Conservation (phyloP, 2,113 vertebrate genomes). For the Semnornis frantzii region DNA sequence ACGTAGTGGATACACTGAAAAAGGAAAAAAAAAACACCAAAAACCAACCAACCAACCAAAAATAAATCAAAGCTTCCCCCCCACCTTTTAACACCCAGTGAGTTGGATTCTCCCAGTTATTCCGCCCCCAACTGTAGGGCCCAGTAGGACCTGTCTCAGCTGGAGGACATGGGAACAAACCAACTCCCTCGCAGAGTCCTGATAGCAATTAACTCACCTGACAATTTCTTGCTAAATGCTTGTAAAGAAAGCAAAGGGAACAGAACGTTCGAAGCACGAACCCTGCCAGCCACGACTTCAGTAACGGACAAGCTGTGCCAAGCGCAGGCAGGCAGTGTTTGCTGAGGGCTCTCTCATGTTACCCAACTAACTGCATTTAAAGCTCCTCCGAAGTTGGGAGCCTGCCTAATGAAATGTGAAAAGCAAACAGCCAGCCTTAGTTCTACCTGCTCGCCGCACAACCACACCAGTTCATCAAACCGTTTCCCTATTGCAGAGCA, state of each 20-base stretch:
- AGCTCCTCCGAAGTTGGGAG: neutral
- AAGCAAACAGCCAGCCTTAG: neutral
- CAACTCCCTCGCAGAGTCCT: neutral
- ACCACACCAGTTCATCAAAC: too few relatives aligned
- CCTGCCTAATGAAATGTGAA: neutral
- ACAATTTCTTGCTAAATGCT: neutral
- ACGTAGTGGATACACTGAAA: neutral
- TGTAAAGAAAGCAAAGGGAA: neutral
- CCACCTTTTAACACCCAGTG: neutral
- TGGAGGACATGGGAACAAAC: neutral
- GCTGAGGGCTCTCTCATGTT: neutral
- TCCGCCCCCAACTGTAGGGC: rapidly evolving
- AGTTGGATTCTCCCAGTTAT: neutral
- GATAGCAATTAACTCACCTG: neutral
- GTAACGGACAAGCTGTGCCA: neutral
- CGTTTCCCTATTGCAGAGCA: neutral
- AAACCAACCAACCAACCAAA: too few relatives aligned
- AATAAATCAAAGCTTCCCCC: neutral
- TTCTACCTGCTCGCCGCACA: neutral
- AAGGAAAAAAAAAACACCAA: neutral
- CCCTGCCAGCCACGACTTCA: neutral
- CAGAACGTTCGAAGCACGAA: neutral
- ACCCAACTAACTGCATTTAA: neutral
- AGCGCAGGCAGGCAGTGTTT: neutral
- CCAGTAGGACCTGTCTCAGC: too few relatives aligned